Evolutionary conservation across 2,797 vertebrate species (phyloP).

Genomic region (Lepidocolaptes lacrymiger): DNA sequence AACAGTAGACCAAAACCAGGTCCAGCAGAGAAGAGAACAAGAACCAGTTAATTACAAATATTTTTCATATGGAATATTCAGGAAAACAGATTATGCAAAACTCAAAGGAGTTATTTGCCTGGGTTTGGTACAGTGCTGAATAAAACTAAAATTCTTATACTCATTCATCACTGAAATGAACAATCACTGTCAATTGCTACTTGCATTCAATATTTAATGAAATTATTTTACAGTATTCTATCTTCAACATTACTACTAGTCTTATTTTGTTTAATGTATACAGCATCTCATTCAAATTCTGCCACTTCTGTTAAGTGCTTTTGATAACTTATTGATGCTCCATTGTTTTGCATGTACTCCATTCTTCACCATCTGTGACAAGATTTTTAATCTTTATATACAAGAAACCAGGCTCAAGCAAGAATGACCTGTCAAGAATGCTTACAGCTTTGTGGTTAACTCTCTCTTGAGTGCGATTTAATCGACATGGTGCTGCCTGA

Average conservation of each 20-base stretch:
- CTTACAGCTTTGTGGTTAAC: slow-evolving; percentile 63
- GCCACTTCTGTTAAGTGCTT: slow-evolving; percentile 50
- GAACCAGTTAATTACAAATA: background rate
- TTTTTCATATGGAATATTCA: background rate
- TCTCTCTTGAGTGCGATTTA: slow-evolving; percentile 62
- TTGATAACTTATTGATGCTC: slow-evolving; percentile 55
- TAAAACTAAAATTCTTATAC: background rate
- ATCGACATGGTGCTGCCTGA: slow-evolving; percentile 50
- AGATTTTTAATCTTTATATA: slow-evolving; percentile 71
- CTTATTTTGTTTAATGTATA: background rate
- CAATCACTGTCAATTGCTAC: slow-evolving; percentile 40
- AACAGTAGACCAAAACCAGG: background rate
- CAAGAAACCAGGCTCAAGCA: slow-evolving; percentile 54
- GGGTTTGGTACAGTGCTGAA: background rate
- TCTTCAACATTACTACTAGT: background rate
- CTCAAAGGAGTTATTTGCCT: background rate
- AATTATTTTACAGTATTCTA: background rate
- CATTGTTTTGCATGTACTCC: slow-evolving; percentile 45
- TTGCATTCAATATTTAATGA: slow-evolving; percentile 13
- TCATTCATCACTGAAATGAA: slow-evolving; percentile 32
- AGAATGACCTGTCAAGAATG: slow-evolving; percentile 74
- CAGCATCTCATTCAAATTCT: slow-evolving; percentile 13
- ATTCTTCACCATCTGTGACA: slow-evolving; percentile 67
- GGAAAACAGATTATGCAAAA: background rate
- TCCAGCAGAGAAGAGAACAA: background rate